Evolutionary conservation across 2,113 vertebrate genomes (phyloP).

Genomic region (Noctilio leporinus): DNA sequence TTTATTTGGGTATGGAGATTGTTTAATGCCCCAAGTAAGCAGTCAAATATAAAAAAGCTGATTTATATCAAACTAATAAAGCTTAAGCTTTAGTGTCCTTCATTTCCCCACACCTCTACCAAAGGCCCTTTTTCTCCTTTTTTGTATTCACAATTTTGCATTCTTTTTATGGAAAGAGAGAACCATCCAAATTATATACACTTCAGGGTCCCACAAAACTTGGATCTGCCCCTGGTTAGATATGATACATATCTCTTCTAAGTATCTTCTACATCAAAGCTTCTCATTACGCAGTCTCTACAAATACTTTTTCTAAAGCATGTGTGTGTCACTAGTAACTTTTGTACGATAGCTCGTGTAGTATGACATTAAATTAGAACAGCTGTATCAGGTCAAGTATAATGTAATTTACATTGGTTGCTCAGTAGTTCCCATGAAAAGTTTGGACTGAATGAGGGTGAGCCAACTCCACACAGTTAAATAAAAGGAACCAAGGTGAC

Average conservation of each 20-base stretch:
- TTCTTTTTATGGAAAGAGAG: neutral
- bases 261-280: neutral
- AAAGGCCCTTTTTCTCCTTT: neutral
- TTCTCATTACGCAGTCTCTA: neutral
- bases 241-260: neutral
- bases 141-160: neutral
- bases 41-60: neutral
- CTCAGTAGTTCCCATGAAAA: neutral
- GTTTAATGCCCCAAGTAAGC: neutral
- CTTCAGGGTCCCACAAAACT: neutral
- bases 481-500: neutral
- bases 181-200: neutral
- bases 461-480: neutral
- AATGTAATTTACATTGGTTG: slow-evolving; percentile 17
- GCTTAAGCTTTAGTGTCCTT: neutral
- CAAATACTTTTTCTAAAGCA: slow-evolving; percentile 27
- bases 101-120: neutral
- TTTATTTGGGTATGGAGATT: slow-evolving; percentile 6
- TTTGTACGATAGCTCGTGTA: neutral
- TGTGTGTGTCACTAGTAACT: neutral
- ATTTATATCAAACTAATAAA: neutral
- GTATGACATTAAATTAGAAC: slow-evolving; percentile 33
- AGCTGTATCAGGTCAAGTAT: neutral
- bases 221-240: neutral
- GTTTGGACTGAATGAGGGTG: neutral